phyloP scores from a whole-genome alignment of 2,113 vertebrate species.

The Echinops telfairi region DNA sequence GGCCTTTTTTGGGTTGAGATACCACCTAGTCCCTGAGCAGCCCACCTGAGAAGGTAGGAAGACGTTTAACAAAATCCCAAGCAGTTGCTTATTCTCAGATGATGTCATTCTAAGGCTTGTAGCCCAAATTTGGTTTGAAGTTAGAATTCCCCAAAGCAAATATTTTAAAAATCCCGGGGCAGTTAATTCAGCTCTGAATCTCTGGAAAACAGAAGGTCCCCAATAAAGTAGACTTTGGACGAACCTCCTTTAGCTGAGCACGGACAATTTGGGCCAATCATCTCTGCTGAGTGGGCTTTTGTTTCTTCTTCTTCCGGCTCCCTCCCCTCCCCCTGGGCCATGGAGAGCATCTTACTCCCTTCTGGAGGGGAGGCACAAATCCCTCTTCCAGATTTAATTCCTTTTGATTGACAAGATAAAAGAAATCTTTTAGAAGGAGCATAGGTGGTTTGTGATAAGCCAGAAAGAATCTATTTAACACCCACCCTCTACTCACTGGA shows the following conservation, averaged over 20 bases:
- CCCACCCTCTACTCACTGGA: no score
- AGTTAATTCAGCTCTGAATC: constrained; percentile 32
- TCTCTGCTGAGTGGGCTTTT: background rate
- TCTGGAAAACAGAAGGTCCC: constrained; percentile 1
- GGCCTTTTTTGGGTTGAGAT: constrained; percentile 30
- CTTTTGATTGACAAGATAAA: constrained; percentile 49
- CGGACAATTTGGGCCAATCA: background rate
- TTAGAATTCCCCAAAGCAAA: constrained; percentile 28
- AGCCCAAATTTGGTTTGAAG: constrained; percentile 38
- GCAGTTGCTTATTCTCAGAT: constrained; percentile 21
- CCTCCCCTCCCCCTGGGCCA: no score
- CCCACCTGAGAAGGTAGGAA: constrained; percentile 2
- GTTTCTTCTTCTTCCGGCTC: background rate
- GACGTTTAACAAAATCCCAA: constrained; percentile 12
- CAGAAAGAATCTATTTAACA: no score
- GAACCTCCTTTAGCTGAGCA: background rate
- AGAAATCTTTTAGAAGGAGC: background rate
- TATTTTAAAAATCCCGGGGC: constrained; percentile 5
- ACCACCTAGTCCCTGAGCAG: background rate
- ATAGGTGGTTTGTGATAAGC: background rate
- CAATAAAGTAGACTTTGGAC: no score
- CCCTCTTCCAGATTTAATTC: constrained; percentile 21
- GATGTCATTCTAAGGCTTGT: constrained; percentile 11
- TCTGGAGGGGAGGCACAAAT: background rate
- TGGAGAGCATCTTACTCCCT: background rate